These are phyloP conservation scores for Apis cerana DNA, from an alignment of 1,140 invertebrate genomes.

Conservation along the genomic window DNA sequence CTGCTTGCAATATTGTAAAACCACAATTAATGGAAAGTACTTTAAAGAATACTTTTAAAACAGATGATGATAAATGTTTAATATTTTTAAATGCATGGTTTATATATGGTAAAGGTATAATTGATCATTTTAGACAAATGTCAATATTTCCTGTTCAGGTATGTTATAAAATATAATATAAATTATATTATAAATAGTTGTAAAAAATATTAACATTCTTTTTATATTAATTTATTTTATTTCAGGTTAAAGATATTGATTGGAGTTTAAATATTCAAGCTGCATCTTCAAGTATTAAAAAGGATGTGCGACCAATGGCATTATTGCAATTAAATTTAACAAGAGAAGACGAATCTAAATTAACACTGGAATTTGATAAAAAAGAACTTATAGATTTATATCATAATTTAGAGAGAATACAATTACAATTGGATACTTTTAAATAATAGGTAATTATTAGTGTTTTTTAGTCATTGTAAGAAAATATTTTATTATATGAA, in stretches of 20 bases:
- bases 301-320: conserved; percentile 68
- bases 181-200: too few species aligned
- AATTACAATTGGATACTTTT: conserved; percentile 74
- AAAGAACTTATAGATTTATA: conserved; percentile 70
- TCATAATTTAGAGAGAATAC: conserved; percentile 74
- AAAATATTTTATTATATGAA: conserved; percentile 25
- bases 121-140: conserved; percentile 68
- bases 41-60: conserved; percentile 69
- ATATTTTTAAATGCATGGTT: conserved; percentile 73
- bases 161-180: conserved; percentile 10
- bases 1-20: conserved; percentile 71
- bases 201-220: not conserved
- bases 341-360: conserved; percentile 57
- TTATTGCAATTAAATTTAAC: conserved; percentile 72
- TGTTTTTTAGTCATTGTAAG: conserved; percentile 27
- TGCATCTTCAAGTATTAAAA: conserved; percentile 69
- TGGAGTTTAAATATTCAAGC: conserved; percentile 75
- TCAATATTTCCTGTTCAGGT: conserved; percentile 75
- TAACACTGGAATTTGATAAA: conserved; percentile 75
- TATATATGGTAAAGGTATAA: conserved; percentile 70
- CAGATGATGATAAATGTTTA: conserved; percentile 69
- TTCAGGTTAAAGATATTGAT: conserved; percentile 70
- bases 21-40: conserved; percentile 63
- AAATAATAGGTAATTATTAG: conserved; percentile 62
- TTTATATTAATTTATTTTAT: conserved; percentile 25